Evolutionary conservation across 2,113 vertebrate species (phyloP).

Genomic region (Nycticebus coucang): DNA sequence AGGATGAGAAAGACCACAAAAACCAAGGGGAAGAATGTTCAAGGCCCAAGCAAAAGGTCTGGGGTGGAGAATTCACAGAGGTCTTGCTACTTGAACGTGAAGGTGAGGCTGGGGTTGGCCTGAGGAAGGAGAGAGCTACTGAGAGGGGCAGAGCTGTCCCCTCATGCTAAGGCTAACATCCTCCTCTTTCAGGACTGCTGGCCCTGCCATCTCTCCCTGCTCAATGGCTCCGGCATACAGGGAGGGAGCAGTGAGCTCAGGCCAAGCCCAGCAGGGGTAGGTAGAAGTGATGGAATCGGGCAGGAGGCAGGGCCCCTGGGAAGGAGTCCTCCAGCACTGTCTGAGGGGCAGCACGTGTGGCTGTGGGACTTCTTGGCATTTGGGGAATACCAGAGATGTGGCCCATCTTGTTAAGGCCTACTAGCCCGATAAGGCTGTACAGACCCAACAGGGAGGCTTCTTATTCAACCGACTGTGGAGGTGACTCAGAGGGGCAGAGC

Average conservation of each 20-base stretch:
- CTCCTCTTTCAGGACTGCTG: background rate
- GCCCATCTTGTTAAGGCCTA: background rate
- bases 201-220: background rate
- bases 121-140: background rate
- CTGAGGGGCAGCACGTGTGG: background rate
- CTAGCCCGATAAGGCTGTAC: background rate
- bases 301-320: background rate
- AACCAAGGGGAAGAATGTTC: background rate
- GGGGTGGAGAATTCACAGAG: background rate
- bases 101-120: background rate
- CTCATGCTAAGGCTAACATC: background rate
- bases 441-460: background rate
- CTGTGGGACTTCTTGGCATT: background rate
- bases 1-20: background rate
- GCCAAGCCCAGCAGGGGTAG: background rate
- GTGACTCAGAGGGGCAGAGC: background rate
- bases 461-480: background rate
- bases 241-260: background rate
- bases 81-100: background rate
- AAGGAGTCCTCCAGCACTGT: background rate
- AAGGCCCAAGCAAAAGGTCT: background rate
- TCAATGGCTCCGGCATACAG: background rate
- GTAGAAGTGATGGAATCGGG: background rate
- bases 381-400: background rate
- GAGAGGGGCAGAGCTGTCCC: background rate